Evolutionary conservation across 2,888 invertebrate genomes (phyloP), one percentile per base, ranked within the genome.

Genomic region (Ramazzottius varieornatus): DNA sequence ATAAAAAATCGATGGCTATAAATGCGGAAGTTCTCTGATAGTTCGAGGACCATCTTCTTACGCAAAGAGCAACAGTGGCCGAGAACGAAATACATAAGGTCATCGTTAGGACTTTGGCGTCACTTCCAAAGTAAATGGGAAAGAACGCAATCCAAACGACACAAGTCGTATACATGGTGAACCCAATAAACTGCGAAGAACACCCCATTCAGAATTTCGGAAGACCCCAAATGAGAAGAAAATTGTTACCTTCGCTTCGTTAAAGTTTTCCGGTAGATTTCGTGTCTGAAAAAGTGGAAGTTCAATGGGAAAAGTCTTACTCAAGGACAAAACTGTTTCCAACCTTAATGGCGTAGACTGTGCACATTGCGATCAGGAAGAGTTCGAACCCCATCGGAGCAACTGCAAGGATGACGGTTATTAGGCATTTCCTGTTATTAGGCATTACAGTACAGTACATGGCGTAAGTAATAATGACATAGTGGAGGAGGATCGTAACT

Each of bases 131-230:
- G 79, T 94, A 94, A 65, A 96, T 82, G 2, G 94, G 92, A 66
- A 96, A 89, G 78, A 96, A 96, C 32, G 96, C 96, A 69, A 92
- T 79, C 96, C 96, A 96, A 74, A 94, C 92, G 69, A 93, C 88
- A 76, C 92, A 91, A 33, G 93, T 94, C 63, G 93, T 93, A 79
- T 92, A 98, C 96, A 98, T 96, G 32, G 94, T 93, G 78, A 98
- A 96, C 82, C 96, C 85, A 68, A 85, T 84, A 68, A 78, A 78
- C 70, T n/a, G n/a, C 78, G 78, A n/a, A n/a, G n/a, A n/a, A n/a
- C n/a, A n/a, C n/a, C n/a, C n/a, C n/a, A n/a, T n/a, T n/a, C 20
- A 63, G 24, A 63, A 20, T 20, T 24, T 20, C 32, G n/a, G 24
- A 20, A 63, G 20, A 20, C 24, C 20, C n/a, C 63, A 63, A 63